Evolutionary conservation across 30 jellyfish, hydroid and myxozoan species (phyloP), one percentile per base, ranked within the genome.

Genomic region (Chironex yamaguchii): DNA sequence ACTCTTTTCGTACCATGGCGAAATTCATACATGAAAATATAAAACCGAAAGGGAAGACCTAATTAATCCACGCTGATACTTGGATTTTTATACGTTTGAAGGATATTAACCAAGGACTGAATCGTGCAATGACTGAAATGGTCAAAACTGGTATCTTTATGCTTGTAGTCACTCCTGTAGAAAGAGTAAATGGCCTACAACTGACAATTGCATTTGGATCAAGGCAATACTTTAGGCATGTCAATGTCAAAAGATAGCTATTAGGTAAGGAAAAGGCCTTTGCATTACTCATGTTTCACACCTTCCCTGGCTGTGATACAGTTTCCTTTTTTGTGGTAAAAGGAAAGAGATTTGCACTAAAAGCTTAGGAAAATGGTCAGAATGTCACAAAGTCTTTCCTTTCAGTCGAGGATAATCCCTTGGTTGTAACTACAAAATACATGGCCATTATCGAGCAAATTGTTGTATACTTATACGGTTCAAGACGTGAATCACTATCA

Each of bases 21-120:
- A 68, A 71, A 51, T 71, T 71, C 21, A 42, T 71, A 1, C 85
- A 71, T 36, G 75, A 71, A 29, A 71, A 42, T 71, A 42, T 71
- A 71, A 71, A 70, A 71, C 85, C 71, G 27, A 14, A 71, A 13
- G 85, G 71, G 71, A 71, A 71, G 48, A 34, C 85, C 33, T 71
- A 69, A 76, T 76, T 76, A 63, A 76, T 49, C 77, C 88, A 76
- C 88, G 81, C 51, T 63, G 88, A 76, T 36, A 77, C 88, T 62
- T 24, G 76, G 29, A 73, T 73, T 42, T 73, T 73, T 48, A 29
- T 73, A 32, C 88, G 53, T 34, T 21, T 76, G 9, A 29, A 20
- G 25, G 78, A 76, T 76, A 78, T 78, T 48, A 26, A n/a, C 23
- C 53, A 52, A 32, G 81, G 83, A 20, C 17, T 76, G 79, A 50